Evolutionary conservation across 1,140 invertebrate species (phyloP).

Genomic region (Melipona quadrifasciata): DNA sequence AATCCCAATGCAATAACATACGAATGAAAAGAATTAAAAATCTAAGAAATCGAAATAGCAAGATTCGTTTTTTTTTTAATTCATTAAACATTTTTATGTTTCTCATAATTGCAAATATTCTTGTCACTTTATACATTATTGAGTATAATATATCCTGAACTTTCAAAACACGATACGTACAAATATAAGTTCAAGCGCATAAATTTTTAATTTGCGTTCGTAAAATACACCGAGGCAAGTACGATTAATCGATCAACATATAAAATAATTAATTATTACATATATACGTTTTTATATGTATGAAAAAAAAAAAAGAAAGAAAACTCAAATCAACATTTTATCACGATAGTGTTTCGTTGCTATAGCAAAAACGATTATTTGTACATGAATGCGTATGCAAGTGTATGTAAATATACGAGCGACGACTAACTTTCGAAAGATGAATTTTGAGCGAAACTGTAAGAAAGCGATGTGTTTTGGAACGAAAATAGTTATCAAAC

Average conservation of each 20-base stretch:
- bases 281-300: neutral
- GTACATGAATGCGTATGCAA: too few species aligned
- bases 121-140: neutral
- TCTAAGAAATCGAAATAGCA: neutral
- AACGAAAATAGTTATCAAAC: conserved; percentile 19
- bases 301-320: neutral
- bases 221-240: neutral
- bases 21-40: neutral
- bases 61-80: too few species aligned
- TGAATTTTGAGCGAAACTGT: neutral
- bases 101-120: neutral
- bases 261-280: neutral
- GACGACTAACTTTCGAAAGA: neutral
- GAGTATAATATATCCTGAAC: neutral
- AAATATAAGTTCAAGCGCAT: neutral
- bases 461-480: conserved; percentile 23
- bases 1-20: neutral
- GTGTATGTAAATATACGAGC: neutral
- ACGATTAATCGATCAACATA: neutral
- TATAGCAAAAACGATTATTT: neutral
- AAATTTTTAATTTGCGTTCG: neutral
- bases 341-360: neutral
- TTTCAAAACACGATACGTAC: neutral
- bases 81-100: neutral
- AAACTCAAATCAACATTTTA: neutral